Evolutionary conservation across 1,140 invertebrate species (phyloP).

Genomic region (Aplysia californica): DNA sequence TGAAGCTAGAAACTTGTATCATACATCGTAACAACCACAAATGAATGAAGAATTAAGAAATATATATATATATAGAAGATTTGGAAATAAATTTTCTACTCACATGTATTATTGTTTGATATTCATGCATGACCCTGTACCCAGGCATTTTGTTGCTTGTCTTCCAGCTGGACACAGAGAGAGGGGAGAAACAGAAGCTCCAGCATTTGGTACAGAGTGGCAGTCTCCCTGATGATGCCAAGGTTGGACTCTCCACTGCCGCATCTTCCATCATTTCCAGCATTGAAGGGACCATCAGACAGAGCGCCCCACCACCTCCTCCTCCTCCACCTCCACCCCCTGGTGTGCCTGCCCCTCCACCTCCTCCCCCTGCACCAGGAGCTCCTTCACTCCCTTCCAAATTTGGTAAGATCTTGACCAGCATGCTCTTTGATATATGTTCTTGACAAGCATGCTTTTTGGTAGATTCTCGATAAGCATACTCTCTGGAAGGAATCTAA

Average conservation of each 20-base stretch:
- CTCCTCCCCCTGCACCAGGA: constrained; percentile 63
- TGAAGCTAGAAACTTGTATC: no score
- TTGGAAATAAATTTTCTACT: no score
- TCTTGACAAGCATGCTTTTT: no score
- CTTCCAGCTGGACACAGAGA: constrained; percentile 80
- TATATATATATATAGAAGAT: no score
- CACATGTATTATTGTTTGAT: no score
- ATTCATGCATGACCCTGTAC: no score
- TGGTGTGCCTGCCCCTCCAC: constrained; percentile 67
- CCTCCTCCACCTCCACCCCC: constrained; percentile 63
- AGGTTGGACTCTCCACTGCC: constrained; percentile 72
- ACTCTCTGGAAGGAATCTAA: no score
- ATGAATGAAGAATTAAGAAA: no score
- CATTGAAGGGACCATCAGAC: constrained; percentile 31
- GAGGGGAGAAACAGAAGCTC: constrained; percentile 82
- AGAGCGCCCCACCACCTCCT: constrained; percentile 39
- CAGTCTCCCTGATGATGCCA: constrained; percentile 92
- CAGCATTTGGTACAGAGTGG: constrained; percentile 86
- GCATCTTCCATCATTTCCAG: constrained; percentile 69
- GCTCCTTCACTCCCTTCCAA: constrained; percentile 45
- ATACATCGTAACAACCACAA: no score
- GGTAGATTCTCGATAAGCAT: no score
- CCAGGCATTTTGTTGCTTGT: no score
- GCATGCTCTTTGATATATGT: neutral
- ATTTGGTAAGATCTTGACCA: constrained; percentile 36